Evolutionary conservation across 2,888 invertebrate species (phyloP), one percentile per base, ranked within the genome.

Genomic region (Dynastes maya): DNA sequence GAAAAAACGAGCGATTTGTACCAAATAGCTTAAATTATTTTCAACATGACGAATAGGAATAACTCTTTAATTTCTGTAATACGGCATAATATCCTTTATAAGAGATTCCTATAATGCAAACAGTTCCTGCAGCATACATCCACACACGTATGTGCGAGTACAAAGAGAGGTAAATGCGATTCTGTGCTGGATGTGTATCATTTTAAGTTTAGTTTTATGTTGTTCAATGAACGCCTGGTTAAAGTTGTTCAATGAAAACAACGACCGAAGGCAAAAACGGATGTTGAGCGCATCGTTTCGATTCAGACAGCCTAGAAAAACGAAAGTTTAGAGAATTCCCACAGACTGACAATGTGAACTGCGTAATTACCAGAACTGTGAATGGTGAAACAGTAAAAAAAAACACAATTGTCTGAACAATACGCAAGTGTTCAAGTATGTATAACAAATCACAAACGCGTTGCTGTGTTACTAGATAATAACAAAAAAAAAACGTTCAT

Each of bases 261-360:
- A 63, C 32, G 63, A 32, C 27, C 11, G 11, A 63, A 63, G 63
- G 29, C 63, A 63, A 32, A 53, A 72, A 16, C 78, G 78, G 78
- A 78, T 78, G 78, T 71, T 55, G 76, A 76, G 78, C 64, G 71
- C 72, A 64, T 64, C 71, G 22, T 70, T 77, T 68, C 71, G 64
- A 79, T 76, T 79, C 71, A 70, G 68, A 67, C 75, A 72, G 70
- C 67, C 63, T 78, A 76, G 76, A 79, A 79, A 79, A 79, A 79
- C 65, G 79, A 78, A 78, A 78, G 78, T 78, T 78, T 78, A 78
- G 55, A 76, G 63, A 68, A 71, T 79, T 79, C 79, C 79, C 79
- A 79, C 76, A 79, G 63, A 64, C 64, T 68, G 78, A 76, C 78
- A 76, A 70, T 78, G 71, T 65, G 53, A 72, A 40, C 55, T 71